phyloP scores from a whole-genome alignment of 2,888 invertebrate genomes.

The Amphipyra berbera region DNA sequence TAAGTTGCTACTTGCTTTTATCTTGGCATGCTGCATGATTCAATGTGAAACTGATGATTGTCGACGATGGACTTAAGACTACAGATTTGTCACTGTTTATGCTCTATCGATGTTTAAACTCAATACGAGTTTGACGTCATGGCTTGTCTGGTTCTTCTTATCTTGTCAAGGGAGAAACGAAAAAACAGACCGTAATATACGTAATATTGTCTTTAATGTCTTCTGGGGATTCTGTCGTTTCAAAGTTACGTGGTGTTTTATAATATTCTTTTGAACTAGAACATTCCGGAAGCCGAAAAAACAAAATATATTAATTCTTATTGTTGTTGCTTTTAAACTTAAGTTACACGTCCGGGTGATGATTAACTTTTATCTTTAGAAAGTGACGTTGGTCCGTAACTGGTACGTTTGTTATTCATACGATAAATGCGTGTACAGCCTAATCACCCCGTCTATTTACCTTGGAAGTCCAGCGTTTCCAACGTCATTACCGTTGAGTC shows the following conservation, averaged over 20 bases:
- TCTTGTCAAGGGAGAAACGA: constrained; percentile 30
- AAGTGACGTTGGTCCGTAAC: constrained; percentile 53
- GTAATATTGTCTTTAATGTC: no score
- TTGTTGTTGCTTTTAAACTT: constrained; percentile 34
- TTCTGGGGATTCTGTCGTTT: neutral
- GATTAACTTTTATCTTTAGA: constrained; percentile 60
- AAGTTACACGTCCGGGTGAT: constrained; percentile 46
- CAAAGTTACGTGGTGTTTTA: neutral
- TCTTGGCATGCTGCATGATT: constrained; percentile 34
- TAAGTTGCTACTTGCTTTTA: constrained; percentile 28
- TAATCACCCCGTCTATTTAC: constrained; percentile 74
- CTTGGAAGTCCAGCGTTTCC: constrained; percentile 72
- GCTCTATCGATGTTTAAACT: constrained; percentile 15
- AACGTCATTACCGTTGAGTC: constrained; percentile 81
- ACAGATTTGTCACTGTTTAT: constrained; percentile 14
- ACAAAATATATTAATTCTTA: constrained; percentile 38
- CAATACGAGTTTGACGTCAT: constrained; percentile 12
- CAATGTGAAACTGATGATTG: constrained; percentile 37
- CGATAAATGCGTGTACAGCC: constrained; percentile 60
- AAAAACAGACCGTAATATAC: neutral
- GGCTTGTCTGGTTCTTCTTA: constrained; percentile 19
- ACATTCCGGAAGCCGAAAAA: constrained; percentile 32
- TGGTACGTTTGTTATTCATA: constrained; percentile 59
- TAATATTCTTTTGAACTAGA: constrained; percentile 18
- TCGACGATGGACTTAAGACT: constrained; percentile 1